These are phyloP conservation scores for Myiozetetes cayanensis DNA, from an alignment of 2,113 vertebrate species.

Conservation along the genomic window DNA sequence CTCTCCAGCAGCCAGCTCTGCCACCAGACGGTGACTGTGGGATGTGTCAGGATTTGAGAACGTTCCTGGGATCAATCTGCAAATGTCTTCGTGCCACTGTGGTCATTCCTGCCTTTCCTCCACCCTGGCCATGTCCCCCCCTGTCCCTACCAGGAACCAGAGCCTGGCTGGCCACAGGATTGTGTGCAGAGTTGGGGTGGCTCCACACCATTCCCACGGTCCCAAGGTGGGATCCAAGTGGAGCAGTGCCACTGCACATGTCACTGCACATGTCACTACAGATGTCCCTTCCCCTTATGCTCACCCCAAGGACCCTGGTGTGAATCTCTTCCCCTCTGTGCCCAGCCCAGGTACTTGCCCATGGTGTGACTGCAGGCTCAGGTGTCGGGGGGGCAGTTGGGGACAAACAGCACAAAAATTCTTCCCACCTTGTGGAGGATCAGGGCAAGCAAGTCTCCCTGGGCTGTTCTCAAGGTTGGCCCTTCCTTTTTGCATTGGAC, in stretches of 20 bases:
- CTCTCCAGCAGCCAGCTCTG: not conserved
- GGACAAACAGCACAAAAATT: not conserved
- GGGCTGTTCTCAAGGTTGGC: not conserved
- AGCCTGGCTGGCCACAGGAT: not conserved
- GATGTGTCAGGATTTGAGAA: not conserved
- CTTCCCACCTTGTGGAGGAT: not conserved
- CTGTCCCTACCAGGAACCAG: not conserved
- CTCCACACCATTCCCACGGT: not conserved
- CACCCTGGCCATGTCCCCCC: not conserved
- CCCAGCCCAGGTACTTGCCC: not conserved
- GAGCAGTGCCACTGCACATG: not conserved
- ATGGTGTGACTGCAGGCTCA: not conserved
- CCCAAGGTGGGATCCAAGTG: not conserved
- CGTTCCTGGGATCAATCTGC: not conserved
- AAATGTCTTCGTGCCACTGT: rapidly evolving
- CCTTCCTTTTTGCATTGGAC: not conserved
- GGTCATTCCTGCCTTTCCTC: not conserved
- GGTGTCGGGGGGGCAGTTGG: rapidly evolving
- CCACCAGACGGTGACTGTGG: not conserved
- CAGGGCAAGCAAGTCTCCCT: not conserved
- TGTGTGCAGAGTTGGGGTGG: not conserved
- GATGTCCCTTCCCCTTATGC: not conserved
- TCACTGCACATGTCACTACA: not conserved
- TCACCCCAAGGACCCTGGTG: not conserved
- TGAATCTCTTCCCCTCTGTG: not conserved